phyloP scores from a whole-genome alignment of 2,888 invertebrate species.

The Drosophila seclusa region DNA sequence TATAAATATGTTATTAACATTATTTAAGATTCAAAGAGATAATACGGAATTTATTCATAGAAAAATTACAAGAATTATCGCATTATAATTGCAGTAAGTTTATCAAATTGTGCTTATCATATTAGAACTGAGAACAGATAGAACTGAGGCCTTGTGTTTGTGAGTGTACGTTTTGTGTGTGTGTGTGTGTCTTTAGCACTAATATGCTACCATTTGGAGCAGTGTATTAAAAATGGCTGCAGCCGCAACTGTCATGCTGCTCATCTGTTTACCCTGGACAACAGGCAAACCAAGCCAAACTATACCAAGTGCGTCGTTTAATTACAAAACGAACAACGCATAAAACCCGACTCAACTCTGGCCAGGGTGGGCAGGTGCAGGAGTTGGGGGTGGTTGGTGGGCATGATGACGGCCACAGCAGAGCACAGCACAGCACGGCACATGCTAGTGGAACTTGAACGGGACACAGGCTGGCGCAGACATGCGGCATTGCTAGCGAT shows the following conservation, averaged over 20 bases:
- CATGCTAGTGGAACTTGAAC: constrained; percentile 32
- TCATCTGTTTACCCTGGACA: constrained; percentile 45
- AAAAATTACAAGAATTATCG: neutral
- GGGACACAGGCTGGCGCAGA: constrained; percentile 38
- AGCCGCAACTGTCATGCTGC: constrained; percentile 35
- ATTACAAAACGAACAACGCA: constrained; percentile 81
- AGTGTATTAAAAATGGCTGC: constrained; percentile 44
- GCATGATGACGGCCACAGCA: constrained; percentile 31
- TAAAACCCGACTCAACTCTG: constrained; percentile 68
- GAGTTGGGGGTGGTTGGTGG: constrained; percentile 12
- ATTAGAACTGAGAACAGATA: neutral
- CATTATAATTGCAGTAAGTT: neutral
- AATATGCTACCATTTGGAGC: constrained; percentile 31
- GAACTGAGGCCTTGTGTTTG: neutral
- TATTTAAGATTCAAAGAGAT: neutral
- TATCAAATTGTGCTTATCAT: neutral
- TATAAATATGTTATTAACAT: neutral
- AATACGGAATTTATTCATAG: neutral
- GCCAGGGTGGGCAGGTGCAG: constrained; percentile 13
- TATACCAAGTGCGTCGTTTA: constrained; percentile 76
- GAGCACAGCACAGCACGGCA: constrained; percentile 18
- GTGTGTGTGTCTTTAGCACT: constrained; percentile 11
- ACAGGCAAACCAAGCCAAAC: constrained; percentile 41
- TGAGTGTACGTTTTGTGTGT: neutral
- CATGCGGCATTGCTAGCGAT: constrained; percentile 40